phyloP scores from a whole-genome alignment of 1,140 invertebrate species.

The Tetragnatha versicolor region DNA sequence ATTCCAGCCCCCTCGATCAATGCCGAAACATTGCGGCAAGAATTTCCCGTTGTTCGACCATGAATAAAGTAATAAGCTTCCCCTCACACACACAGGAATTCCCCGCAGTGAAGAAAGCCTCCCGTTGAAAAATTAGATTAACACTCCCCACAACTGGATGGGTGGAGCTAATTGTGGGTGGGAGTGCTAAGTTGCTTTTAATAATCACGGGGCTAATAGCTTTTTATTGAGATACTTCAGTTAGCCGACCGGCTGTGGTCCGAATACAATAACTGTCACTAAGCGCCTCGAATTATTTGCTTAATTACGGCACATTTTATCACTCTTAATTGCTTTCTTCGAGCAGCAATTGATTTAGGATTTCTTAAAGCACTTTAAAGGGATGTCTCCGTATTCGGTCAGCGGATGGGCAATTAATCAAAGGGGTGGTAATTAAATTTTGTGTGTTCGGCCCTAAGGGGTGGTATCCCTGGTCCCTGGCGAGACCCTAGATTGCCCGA shows the following conservation, averaged over 20 bases:
- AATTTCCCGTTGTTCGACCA: background rate
- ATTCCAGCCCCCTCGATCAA: background rate
- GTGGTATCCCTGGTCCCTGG: too few species aligned
- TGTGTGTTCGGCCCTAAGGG: too few species aligned
- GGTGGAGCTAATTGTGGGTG: conserved; percentile 18
- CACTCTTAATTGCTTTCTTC: conserved; percentile 11
- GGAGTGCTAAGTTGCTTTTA: conserved; percentile 18
- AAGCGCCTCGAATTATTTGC: conserved; percentile 39
- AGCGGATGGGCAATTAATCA: conserved; percentile 29
- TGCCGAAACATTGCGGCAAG: background rate
- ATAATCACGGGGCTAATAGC: conserved; percentile 19
- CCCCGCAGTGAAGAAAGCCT: background rate
- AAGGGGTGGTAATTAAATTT: conserved; percentile 29
- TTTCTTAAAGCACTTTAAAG: conserved; percentile 19
- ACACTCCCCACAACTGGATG: background rate
- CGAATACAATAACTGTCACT: conserved; percentile 30
- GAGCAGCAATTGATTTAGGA: conserved; percentile 38
- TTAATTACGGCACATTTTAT: conserved; percentile 38
- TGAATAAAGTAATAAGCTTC: conserved; percentile 13
- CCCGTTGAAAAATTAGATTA: background rate
- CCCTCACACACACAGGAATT: too few species aligned
- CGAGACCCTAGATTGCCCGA: background rate
- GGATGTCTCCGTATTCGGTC: conserved; percentile 22
- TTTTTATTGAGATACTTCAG: conserved; percentile 41
- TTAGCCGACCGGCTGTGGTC: background rate